phyloP scores from a whole-genome alignment of 30 jellyfish, hydroid and myxozoan genomes.

The Phacellophora camtschatica region DNA sequence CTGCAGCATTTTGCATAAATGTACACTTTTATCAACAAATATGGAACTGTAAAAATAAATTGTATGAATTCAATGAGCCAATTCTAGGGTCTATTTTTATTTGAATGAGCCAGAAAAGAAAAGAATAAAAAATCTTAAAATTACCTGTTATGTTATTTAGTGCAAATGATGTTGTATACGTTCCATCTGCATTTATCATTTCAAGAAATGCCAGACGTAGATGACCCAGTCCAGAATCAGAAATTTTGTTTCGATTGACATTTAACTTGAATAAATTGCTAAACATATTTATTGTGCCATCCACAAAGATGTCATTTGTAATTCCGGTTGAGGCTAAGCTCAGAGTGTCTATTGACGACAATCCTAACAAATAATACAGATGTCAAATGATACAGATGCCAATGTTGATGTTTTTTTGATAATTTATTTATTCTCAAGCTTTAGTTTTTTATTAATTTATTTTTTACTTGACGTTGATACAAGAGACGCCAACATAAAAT shows the following conservation, averaged over 20 bases:
- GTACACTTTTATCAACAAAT: too few species aligned
- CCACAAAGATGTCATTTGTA: conserved; percentile 22
- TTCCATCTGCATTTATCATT: conserved; percentile 49
- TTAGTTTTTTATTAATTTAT: too few species aligned
- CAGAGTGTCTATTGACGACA: conserved; percentile 24
- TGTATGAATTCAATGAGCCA: too few species aligned
- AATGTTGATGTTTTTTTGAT: too few species aligned
- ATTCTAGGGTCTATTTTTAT: background rate
- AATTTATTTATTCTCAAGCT: too few species aligned
- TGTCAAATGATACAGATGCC: too few species aligned
- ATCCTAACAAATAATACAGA: background rate
- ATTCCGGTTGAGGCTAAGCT: conserved; percentile 40
- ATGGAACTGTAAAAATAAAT: too few species aligned
- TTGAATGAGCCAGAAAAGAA: background rate
- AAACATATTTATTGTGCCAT: conserved; percentile 44
- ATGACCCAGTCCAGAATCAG: conserved; percentile 33
- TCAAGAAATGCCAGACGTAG: conserved; percentile 28
- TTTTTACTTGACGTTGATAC: too few species aligned
- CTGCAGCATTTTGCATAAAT: too few species aligned
- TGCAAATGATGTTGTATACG: conserved; percentile 7
- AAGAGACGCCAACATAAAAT: too few species aligned
- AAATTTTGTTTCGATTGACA: conserved; percentile 41
- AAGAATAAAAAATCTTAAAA: background rate
- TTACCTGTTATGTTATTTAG: background rate
- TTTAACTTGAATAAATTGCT: conserved; percentile 41